Conservation (phyloP, 2,113 vertebrate genomes). For the Corapipo altera region DNA sequence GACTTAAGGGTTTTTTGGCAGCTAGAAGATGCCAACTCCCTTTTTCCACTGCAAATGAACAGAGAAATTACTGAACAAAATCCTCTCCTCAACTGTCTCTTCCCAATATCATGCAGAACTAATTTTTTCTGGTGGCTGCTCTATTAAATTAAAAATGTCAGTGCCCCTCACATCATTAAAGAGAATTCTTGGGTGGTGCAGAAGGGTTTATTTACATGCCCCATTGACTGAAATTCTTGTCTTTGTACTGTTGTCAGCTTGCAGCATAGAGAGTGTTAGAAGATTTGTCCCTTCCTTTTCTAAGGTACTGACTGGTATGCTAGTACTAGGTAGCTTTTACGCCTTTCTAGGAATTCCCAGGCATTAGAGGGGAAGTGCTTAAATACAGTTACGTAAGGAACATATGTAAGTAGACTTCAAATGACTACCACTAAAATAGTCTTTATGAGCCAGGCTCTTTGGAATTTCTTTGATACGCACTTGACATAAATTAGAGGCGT, state of each 20-base stretch:
- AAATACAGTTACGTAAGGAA: conserved; percentile 46
- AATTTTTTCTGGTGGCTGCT: conserved; percentile 74
- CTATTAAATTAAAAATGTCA: conserved; percentile 77
- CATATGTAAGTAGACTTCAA: conserved; percentile 72
- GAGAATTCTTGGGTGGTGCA: conserved; percentile 61
- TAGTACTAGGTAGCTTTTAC: background rate
- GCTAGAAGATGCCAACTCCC: conserved; percentile 64
- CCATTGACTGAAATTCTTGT: conserved; percentile 29
- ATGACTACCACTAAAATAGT: conserved; percentile 70
- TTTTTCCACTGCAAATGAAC: conserved; percentile 70
- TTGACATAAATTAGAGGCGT: conserved; percentile 87
- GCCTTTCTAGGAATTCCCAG: background rate
- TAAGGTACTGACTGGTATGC: background rate
- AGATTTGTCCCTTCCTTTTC: background rate
- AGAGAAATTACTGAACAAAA: conserved; percentile 71
- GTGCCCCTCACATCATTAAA: conserved; percentile 67
- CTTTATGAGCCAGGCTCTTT: conserved; percentile 75
- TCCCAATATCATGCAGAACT: conserved; percentile 72
- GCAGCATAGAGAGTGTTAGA: background rate
- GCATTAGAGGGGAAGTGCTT: background rate
- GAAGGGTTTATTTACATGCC: conserved; percentile 60
- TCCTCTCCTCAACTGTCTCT: conserved; percentile 62
- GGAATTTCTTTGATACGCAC: conserved; percentile 89
- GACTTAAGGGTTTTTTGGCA: conserved; percentile 68
- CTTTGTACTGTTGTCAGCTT: conserved; percentile 25